These are phyloP conservation scores for Anarsia innoxiella DNA, from an alignment of 2,888 invertebrate genomes.

Conservation along the genomic window DNA sequence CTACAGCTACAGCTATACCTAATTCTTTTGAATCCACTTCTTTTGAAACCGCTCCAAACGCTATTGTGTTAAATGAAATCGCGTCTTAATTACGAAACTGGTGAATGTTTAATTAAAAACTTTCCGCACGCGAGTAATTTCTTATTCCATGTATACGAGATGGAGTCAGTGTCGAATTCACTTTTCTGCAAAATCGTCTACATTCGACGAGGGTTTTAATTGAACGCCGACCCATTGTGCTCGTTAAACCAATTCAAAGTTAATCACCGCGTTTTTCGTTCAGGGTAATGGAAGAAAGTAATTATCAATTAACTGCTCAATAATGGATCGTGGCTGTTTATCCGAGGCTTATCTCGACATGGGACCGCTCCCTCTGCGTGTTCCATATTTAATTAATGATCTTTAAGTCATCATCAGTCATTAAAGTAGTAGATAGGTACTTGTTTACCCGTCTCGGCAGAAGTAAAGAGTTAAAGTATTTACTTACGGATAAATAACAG, in stretches of 20 bases:
- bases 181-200: conserved; percentile 60
- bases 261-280: conserved; percentile 71
- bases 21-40: too few relatives aligned
- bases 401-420: conserved; percentile 51
- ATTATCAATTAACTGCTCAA: conserved; percentile 73
- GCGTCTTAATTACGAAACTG: conserved; percentile 70
- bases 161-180: conserved; percentile 65
- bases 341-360: conserved; percentile 61
- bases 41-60: conserved; percentile 51
- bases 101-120: conserved; percentile 74
- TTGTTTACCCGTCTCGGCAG: too few relatives aligned
- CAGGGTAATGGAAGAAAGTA: conserved; percentile 72
- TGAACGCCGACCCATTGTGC: conserved; percentile 69
- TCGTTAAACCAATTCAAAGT: conserved; percentile 71
- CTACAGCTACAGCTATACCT: too few relatives aligned
- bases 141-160: conserved; percentile 72
- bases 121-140: conserved; percentile 70
- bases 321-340: conserved; percentile 72
- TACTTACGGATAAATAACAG: too few relatives aligned
- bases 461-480: too few relatives aligned
- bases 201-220: conserved; percentile 72
- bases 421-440: too few relatives aligned
- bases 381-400: conserved; percentile 50
- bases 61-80: conserved; percentile 61
- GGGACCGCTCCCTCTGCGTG: conserved; percentile 43